Conservation (phyloP, 1,140 invertebrate genomes). For the Heterodera schachtii region DNA sequence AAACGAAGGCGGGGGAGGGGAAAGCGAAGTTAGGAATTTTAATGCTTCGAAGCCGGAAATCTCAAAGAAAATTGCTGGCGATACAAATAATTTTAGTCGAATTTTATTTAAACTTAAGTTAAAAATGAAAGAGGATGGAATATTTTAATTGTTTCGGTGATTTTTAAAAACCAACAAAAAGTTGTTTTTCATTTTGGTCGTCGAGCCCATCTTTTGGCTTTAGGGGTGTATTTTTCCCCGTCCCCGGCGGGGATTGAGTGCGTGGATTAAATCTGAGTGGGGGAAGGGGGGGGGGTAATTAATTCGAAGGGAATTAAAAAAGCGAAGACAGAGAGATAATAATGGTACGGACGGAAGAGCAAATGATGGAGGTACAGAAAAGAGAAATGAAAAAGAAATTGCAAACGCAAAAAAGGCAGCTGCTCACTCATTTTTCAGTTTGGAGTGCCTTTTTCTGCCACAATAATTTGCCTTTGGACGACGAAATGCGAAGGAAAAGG, state of each 20-base stretch:
- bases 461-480: background rate
- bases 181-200: too few species aligned
- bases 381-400: background rate
- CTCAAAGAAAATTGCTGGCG: too few species aligned
- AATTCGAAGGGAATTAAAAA: background rate
- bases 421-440: background rate
- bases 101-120: too few species aligned
- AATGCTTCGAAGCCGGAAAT: too few species aligned
- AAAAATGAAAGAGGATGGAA: too few species aligned
- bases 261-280: background rate
- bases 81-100: too few species aligned
- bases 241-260: too few species aligned
- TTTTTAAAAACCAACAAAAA: too few species aligned
- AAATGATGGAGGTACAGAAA: background rate
- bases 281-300: background rate
- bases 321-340: too few species aligned
- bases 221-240: too few species aligned
- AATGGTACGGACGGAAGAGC: background rate
- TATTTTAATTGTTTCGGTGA: too few species aligned
- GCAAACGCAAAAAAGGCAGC: background rate
- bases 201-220: too few species aligned
- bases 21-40: background rate
- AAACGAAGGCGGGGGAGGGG: background rate
- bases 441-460: conserved; percentile 13
- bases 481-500: background rate